Conservation (phyloP, 2,113 vertebrate genomes). For the Nycticebus coucang region DNA sequence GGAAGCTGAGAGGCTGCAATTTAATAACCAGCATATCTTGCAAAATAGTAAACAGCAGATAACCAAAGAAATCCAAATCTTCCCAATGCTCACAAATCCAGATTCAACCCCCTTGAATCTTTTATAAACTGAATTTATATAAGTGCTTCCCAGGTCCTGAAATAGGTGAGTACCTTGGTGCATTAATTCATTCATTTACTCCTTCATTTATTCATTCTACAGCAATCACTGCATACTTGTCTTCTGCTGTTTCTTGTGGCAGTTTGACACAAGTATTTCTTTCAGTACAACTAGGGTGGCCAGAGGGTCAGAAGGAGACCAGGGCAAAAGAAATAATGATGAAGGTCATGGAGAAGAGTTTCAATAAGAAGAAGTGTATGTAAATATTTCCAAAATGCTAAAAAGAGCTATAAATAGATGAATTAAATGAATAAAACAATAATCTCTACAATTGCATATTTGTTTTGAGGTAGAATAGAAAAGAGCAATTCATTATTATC, state of each 20-base stretch:
- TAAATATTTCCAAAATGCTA: not conserved
- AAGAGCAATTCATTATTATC: not conserved
- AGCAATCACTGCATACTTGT: not conserved
- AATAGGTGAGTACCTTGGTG: not conserved
- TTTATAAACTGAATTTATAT: not conserved
- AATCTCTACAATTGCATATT: conserved; percentile 7
- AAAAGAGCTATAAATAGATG: not conserved
- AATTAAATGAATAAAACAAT: not conserved
- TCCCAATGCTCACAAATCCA: not conserved
- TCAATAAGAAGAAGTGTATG: not conserved
- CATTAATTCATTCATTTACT: not conserved
- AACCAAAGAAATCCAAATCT: not conserved
- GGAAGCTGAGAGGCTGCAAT: not conserved
- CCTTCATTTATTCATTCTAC: not conserved
- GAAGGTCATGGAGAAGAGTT: not conserved
- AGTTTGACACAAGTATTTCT: not conserved
- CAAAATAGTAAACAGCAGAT: not conserved
- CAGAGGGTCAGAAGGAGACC: not conserved
- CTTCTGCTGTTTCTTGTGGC: not conserved
- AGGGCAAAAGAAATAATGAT: not conserved
- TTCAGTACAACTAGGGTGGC: not conserved
- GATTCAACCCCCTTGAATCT: not conserved
- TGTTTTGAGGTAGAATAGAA: conserved; percentile 13
- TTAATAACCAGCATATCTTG: not conserved
- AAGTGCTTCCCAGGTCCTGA: not conserved